phyloP scores from a whole-genome alignment of 2,797 vertebrate species.

The Centroberyx gerrardi region DNA sequence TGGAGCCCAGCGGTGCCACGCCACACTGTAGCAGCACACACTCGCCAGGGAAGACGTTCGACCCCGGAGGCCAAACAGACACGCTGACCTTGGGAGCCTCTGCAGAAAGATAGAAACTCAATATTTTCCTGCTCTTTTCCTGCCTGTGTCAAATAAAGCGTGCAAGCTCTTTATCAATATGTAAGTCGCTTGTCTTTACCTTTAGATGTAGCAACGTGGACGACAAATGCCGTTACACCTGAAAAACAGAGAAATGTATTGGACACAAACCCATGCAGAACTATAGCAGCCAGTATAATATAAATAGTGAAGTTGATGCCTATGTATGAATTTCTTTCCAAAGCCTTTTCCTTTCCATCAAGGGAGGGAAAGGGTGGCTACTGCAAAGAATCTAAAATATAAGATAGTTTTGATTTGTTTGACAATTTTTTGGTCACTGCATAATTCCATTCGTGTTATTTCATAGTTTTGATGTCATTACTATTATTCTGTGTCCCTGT shows the following conservation, averaged over 20 bases:
- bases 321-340: too few relatives aligned
- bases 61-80: constrained; percentile 66
- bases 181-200: constrained; percentile 37
- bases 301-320: too few relatives aligned
- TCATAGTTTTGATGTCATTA: too few relatives aligned
- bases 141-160: not conserved
- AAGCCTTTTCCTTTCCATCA: too few relatives aligned
- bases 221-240: constrained; percentile 62
- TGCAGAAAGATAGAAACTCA: constrained; percentile 43
- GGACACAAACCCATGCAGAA: constrained; percentile 27
- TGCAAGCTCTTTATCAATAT: not conserved
- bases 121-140: not conserved
- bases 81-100: constrained; percentile 51
- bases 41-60: constrained; percentile 66
- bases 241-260: constrained; percentile 54
- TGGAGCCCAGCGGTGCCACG: constrained; percentile 38
- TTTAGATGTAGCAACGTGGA: constrained; percentile 43
- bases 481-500: not conserved
- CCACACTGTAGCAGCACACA: constrained; percentile 66
- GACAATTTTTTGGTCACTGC: too few relatives aligned
- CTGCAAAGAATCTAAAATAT: too few relatives aligned
- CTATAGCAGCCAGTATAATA: not conserved
- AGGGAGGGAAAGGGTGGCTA: too few relatives aligned
- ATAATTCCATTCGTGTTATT: too few relatives aligned
- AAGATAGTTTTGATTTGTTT: too few relatives aligned